Conservation (phyloP, 1,140 invertebrate species). For the Drosophila sturtevanti region DNA sequence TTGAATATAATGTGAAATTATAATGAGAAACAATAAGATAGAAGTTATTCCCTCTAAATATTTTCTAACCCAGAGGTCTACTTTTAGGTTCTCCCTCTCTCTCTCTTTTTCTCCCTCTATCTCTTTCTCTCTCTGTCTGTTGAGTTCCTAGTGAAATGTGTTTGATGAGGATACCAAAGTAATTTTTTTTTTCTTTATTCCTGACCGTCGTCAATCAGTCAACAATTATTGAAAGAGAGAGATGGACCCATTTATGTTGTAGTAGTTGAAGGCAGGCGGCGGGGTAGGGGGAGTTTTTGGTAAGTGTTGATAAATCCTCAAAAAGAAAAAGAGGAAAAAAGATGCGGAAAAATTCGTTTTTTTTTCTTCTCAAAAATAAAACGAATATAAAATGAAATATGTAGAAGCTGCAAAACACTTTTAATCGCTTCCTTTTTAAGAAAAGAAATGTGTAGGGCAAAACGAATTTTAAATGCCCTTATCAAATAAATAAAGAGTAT, state of each 20-base stretch:
- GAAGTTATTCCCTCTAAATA: no score
- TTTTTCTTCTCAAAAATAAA: no score
- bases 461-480: background rate
- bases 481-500: background rate
- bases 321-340: conserved; percentile 43
- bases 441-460: background rate
- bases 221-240: conserved; percentile 34
- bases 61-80: no score
- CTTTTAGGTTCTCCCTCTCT: no score
- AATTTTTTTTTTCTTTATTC: conserved; percentile 24
- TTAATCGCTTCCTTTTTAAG: conserved; percentile 68
- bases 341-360: conserved; percentile 54
- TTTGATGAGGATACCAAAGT: conserved; percentile 68
- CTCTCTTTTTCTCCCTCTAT: background rate
- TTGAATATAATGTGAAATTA: no score
- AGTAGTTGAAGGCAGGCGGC: no score
- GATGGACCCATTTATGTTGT: conserved; percentile 9
- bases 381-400: background rate
- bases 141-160: conserved; percentile 49
- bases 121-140: background rate
- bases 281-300: conserved; percentile 14
- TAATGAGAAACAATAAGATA: no score
- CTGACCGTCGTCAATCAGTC: conserved; percentile 65
- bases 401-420: conserved; percentile 18
- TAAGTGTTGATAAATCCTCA: conserved; percentile 50